These are phyloP conservation scores for Chelonia mydas DNA, from an alignment of 2,797 vertebrate species.

Conservation along the genomic window DNA sequence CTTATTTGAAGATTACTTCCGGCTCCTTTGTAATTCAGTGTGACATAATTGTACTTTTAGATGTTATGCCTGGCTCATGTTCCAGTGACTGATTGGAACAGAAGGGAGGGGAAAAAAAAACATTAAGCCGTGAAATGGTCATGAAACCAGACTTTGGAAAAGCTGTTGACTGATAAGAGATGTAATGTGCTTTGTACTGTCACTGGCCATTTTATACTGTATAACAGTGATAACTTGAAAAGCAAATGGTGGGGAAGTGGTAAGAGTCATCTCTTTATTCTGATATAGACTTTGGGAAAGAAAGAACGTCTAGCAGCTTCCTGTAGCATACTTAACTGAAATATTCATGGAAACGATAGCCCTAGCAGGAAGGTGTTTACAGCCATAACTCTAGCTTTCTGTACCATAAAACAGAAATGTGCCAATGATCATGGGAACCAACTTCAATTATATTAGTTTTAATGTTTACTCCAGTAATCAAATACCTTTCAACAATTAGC, in stretches of 20 bases:
- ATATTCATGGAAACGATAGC: background rate
- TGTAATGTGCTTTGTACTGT: background rate
- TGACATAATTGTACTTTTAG: accelerated
- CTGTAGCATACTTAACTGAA: background rate
- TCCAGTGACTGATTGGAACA: background rate
- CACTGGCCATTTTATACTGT: background rate
- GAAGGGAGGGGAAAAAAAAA: background rate
- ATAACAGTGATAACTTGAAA: background rate
- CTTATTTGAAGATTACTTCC: background rate
- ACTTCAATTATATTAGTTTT: background rate
- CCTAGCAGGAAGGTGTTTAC: background rate
- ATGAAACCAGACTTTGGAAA: background rate
- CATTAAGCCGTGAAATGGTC: background rate
- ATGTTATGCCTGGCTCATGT: background rate
- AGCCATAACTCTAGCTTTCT: background rate
- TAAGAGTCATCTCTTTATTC: background rate
- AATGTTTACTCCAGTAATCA: background rate
- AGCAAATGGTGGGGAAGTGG: constrained; percentile 25
- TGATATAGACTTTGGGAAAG: background rate
- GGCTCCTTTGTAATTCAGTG: background rate
- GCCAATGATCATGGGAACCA: background rate
- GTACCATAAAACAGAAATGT: background rate
- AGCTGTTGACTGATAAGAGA: background rate
- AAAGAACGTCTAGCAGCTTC: background rate
- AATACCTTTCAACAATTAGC: background rate